A percentile compares a stretch with the other conserved stretches of the same genome.
phyloP scores from a whole-genome alignment of 2,113 vertebrate genomes.

The Calyptommatus sinebrachiatus region DNA sequence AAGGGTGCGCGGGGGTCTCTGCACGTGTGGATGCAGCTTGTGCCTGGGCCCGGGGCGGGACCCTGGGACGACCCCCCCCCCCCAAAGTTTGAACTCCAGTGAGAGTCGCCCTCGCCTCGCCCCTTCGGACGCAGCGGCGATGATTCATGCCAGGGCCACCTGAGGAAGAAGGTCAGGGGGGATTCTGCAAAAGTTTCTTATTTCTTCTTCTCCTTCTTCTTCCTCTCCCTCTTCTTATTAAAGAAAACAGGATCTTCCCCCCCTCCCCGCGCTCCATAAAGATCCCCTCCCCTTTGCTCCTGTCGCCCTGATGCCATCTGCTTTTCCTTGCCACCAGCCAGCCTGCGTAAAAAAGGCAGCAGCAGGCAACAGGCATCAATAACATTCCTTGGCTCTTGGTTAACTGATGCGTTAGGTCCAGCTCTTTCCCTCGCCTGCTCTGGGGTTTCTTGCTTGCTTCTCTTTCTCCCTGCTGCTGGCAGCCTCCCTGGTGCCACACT shows the following conservation, averaged over 20 bases:
- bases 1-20: too few species aligned
- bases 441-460: neutral
- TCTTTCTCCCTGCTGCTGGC: too few species aligned
- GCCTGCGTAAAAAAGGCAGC: neutral
- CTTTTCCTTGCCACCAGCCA: too few species aligned
- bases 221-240: too few species aligned
- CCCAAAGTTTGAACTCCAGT: slow-evolving; percentile 8
- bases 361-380: too few species aligned
- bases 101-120: neutral
- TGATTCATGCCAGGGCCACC: neutral
- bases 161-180: neutral
- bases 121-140: neutral
- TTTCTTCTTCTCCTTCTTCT: neutral
- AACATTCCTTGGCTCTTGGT: neutral
- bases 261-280: too few species aligned
- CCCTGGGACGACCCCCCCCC: neutral
- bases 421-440: neutral
- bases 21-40: too few species aligned
- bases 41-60: neutral
- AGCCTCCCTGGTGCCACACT: neutral
- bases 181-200: too few species aligned
- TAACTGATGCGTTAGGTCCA: neutral
- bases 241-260: too few species aligned
- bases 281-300: neutral
- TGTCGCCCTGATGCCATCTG: neutral